Evolutionary conservation across 2,113 vertebrate genomes (phyloP).

Genomic region (Nanger granti): DNA sequence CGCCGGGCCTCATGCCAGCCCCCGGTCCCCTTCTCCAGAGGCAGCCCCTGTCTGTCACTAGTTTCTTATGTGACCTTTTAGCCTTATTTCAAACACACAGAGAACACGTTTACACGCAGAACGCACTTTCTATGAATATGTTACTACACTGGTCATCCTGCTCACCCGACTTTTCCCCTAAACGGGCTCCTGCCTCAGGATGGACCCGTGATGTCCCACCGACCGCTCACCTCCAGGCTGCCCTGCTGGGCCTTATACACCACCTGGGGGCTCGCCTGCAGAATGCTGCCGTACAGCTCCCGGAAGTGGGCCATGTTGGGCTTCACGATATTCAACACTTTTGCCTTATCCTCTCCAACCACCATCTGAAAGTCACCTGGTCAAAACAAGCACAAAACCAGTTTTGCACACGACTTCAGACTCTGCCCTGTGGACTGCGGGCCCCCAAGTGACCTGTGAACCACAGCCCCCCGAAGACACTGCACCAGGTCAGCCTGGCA

Average conservation of each 20-base stretch:
- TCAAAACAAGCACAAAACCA: constrained; percentile 41
- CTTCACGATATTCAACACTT: constrained; percentile 92
- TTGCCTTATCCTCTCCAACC: constrained; percentile 91
- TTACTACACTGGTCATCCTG: neutral
- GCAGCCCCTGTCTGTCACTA: neutral
- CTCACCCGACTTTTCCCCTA: neutral
- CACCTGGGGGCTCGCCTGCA: constrained; percentile 91
- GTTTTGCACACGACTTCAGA: neutral
- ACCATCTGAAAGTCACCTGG: constrained; percentile 96
- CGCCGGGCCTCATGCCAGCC: neutral
- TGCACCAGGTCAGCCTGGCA: neutral
- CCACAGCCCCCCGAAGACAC: neutral
- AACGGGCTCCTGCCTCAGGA: neutral
- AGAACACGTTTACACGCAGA: neutral
- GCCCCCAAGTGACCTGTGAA: neutral
- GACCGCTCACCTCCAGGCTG: constrained; percentile 87
- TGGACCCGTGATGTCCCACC: neutral
- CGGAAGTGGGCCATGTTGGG: constrained; percentile 89
- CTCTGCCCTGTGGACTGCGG: neutral
- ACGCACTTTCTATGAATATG: neutral
- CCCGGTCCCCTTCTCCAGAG: neutral
- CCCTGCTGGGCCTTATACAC: constrained; percentile 92
- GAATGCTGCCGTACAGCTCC: constrained; percentile 87
- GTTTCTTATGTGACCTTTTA: neutral
- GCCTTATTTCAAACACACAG: neutral